Conservation (phyloP, 2,113 vertebrate genomes). For the Mirza zaza region DNA sequence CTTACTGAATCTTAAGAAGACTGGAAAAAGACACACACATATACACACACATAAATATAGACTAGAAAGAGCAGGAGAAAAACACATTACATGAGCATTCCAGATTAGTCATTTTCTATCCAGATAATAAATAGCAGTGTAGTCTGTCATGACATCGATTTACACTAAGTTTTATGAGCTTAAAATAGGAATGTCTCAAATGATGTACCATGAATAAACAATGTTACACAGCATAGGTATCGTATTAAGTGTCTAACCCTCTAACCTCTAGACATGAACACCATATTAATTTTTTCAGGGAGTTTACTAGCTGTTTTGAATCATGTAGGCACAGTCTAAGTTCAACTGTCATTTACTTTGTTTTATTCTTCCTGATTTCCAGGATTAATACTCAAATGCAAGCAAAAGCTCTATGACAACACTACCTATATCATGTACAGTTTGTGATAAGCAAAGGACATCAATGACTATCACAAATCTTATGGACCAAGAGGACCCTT, state of each 20-base stretch:
- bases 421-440: neutral
- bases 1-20: neutral
- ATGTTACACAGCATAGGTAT: neutral
- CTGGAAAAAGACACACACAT: neutral
- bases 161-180: neutral
- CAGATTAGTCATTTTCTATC: neutral
- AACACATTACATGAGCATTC: neutral
- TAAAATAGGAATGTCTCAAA: neutral
- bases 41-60: neutral
- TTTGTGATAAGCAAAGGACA: slow-evolving; percentile 58
- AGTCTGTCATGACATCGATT: neutral
- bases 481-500: neutral
- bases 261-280: neutral
- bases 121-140: neutral
- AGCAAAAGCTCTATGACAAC: neutral
- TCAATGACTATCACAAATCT: slow-evolving; percentile 53
- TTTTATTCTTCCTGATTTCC: slow-evolving; percentile 15
- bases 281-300: neutral
- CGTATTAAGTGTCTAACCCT: neutral
- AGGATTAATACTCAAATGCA: neutral
- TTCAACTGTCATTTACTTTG: neutral
- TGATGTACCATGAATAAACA: neutral
- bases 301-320: neutral
- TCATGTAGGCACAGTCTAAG: neutral
- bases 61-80: neutral